phyloP scores from a whole-genome alignment of 2,888 invertebrate genomes.

The Gryllus longicercus region DNA sequence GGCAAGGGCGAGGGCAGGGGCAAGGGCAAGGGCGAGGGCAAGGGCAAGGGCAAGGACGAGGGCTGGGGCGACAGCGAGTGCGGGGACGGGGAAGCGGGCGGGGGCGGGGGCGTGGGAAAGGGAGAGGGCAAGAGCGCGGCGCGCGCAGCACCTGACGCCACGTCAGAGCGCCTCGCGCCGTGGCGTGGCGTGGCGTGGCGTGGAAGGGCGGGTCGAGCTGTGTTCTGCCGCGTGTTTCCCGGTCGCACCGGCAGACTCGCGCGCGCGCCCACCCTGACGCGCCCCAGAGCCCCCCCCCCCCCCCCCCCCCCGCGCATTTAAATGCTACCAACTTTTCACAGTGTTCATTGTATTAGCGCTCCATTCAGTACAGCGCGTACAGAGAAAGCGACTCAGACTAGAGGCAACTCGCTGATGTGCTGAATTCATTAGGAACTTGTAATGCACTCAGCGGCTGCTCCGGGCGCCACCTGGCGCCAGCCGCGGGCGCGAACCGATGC shows the following conservation, averaged over 20 bases:
- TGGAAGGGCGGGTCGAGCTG: too few relatives aligned
- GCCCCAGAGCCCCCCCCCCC: not conserved
- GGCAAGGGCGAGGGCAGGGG: too few relatives aligned
- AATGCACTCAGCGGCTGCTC: not conserved
- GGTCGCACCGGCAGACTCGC: not conserved
- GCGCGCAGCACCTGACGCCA: too few relatives aligned
- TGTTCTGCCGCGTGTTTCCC: too few relatives aligned
- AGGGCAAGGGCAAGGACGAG: too few relatives aligned
- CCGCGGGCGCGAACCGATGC: not conserved
- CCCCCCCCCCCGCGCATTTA: not conserved
- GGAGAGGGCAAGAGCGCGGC: too few relatives aligned
- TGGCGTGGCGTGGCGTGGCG: too few relatives aligned
- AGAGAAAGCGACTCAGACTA: not conserved
- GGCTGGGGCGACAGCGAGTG: too few relatives aligned
- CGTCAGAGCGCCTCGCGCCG: too few relatives aligned
- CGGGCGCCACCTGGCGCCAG: not conserved
- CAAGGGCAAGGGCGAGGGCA: too few relatives aligned
- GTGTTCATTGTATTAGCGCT: not conserved
- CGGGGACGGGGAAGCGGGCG: too few relatives aligned
- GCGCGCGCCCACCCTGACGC: not conserved
- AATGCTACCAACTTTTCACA: not conserved
- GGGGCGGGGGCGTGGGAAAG: too few relatives aligned
- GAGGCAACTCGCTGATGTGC: constrained; percentile 17
- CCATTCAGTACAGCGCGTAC: not conserved
- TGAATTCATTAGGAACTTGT: constrained; percentile 4